A percentile compares a stretch with the other conserved stretches of the same genome.
phyloP scores from a whole-genome alignment of 2,113 vertebrate species.

The Dendrocopos noguchii region DNA sequence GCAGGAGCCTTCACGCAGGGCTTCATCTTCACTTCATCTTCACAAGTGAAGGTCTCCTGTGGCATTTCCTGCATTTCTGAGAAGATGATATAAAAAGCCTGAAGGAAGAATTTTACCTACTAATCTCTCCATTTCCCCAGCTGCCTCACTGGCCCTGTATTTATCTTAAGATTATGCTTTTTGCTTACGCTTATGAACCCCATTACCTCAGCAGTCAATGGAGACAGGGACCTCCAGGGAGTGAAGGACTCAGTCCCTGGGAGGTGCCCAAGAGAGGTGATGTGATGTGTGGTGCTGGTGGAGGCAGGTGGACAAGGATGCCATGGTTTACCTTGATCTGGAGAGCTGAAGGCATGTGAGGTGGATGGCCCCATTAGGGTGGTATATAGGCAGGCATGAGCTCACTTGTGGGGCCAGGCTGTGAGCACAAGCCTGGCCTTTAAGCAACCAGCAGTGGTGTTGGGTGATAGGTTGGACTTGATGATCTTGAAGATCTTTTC shows the following conservation, averaged over 20 bases:
- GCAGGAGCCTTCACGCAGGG: background rate
- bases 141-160: background rate
- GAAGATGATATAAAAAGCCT: background rate
- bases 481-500: no score
- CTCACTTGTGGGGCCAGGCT: background rate
- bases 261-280: background rate
- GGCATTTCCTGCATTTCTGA: slow-evolving; percentile 28
- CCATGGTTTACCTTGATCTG: background rate
- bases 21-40: background rate
- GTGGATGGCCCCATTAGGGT: background rate
- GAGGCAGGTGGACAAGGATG: background rate
- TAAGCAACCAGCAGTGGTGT: background rate
- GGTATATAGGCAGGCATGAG: background rate
- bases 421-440: background rate
- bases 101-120: slow-evolving; percentile 12
- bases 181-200: fast-evolving
- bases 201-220: background rate
- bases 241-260: background rate
- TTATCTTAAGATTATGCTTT: background rate
- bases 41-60: background rate
- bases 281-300: background rate
- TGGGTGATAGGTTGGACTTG: no score
- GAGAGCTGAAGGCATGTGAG: background rate
- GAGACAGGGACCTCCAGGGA: background rate
- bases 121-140: background rate